Evolutionary conservation across 2,888 invertebrate genomes (phyloP).

Genomic region (Laothoe populi): DNA sequence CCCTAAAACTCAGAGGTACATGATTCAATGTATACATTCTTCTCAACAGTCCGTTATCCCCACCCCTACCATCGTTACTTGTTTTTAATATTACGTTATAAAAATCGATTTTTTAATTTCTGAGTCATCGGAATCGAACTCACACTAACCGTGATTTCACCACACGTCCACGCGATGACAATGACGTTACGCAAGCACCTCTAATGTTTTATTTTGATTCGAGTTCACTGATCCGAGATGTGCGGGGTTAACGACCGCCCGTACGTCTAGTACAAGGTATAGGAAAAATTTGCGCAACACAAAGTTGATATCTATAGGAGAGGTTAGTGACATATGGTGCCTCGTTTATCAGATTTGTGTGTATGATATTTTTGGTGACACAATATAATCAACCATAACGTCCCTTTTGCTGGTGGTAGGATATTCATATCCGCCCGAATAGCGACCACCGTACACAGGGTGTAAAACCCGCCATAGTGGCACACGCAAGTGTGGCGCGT

Average conservation of each 20-base stretch:
- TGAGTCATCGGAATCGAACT: background rate
- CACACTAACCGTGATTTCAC: background rate
- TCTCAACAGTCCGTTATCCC: too few species aligned
- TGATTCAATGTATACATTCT: too few species aligned
- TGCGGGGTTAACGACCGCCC: conserved; percentile 34
- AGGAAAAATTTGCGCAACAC: conserved; percentile 27
- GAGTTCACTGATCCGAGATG: conserved; percentile 38
- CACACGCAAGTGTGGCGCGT: too few species aligned
- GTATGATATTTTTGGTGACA: background rate
- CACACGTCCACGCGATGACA: conserved; percentile 30
- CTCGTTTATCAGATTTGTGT: background rate
- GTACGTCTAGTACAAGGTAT: conserved; percentile 19
- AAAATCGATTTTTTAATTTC: background rate
- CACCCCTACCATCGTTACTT: too few species aligned
- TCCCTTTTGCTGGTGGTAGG: too few species aligned
- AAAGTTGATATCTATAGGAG: conserved; percentile 9
- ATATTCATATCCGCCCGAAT: too few species aligned
- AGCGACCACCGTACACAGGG: too few species aligned
- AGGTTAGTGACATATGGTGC: background rate
- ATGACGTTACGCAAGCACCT: conserved; percentile 39
- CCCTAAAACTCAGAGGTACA: too few species aligned
- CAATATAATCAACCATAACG: background rate
- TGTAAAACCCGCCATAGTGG: too few species aligned
- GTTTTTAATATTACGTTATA: too few species aligned
- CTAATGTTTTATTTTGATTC: conserved; percentile 41